Evolutionary conservation across 1,140 invertebrate species (phyloP), one percentile per base, ranked within the genome.

Genomic region (Heliconius melpomene): DNA sequence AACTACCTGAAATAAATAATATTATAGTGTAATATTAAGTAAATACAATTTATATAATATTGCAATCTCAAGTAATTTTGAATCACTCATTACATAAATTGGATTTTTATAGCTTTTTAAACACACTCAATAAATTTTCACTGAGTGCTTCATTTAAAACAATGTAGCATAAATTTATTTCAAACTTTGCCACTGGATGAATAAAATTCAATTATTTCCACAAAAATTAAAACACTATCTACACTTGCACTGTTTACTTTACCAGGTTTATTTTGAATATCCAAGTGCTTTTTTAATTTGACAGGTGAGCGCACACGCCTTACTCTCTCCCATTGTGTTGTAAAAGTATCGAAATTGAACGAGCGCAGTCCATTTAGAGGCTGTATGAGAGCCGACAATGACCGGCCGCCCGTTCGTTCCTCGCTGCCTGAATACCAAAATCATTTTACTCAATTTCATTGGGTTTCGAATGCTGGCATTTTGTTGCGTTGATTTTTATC

Each of bases 271-370:
- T 93, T 93, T 92, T 91, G 89, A 90, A 93, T 93, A 88, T 91
- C 87, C 85, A 89, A 90, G 91, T 90, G 89, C 87, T 91, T 94
- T 91, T 93, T 94, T 94, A 94, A 94, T 94, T 94, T 93, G 90
- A 92, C 90, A 93, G 93, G 90, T 93, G 91, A 92, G 83, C 84
- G 93, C 89, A 84, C 92, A 92, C 90, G 91, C 91, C 93, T 93
- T 94, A 89, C 89, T 88, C 85, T 83, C 86, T 82, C 85, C 91
- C 88, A 94, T 94, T 94, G 93, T 94, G 86, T 92, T 90, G 90
- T 87, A 86, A 92, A 92, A 93, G 93, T 94, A 94, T 94, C 91
- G 90, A 92, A 93, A 93, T 93, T 93, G 91, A 90, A 91, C 88
- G 88, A 84, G 82, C 87, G 86, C 86, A 88, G 90, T 93, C 93